Base-by-base conservation (phyloP, 2,888 invertebrate genomes). In the Syritta pipiens region DNA sequence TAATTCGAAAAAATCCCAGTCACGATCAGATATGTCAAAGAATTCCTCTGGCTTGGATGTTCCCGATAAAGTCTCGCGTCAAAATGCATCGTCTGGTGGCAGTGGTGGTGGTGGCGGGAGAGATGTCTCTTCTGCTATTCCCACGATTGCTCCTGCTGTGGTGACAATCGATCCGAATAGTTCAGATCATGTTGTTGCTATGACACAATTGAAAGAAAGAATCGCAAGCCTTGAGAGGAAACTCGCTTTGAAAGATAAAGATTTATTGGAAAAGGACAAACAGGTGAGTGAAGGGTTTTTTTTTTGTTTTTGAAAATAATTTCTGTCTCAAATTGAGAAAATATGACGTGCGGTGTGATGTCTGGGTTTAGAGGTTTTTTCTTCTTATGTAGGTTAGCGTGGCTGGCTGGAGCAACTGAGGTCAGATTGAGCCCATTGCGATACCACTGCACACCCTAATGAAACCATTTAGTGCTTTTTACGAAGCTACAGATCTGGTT, bases 131-230 rank as follows among this genome's bases (percentile, higher is more conserved):
- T 60, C 46, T 30, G 62, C 63, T 63, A 79, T 19, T 26, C 67
- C 77, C 81, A 84, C 0, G 82, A 84, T 57, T 26, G 87, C 87
- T 4, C 86, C 87, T 17, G 87, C 86, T 26, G 87, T 85, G 10
- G 85, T 87, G 7, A 87, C 84, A 55, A 88, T 92, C 82, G 96
- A 96, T 88, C 95, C 95, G 0, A 95, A 95, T 86, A 95, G 95
- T 85, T 95, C 96, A 0, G 97, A 97, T 88, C 96, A 97, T 87
- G 95, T 97, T 46, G 96, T 97, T 9, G 97, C 97, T 0, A 95
- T 97, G 91, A 97, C 98, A 0, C 96, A 97, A 86, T 92, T 98
- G 7, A 96, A 96, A 86, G 98, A 98, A 87, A 95, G 97, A 85
- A 97, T 98, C 84, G 96, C 97, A 44, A 94, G 94, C 84, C 90